phyloP scores from a whole-genome alignment of 2,113 vertebrate genomes.

The Xenopus borealis region DNA sequence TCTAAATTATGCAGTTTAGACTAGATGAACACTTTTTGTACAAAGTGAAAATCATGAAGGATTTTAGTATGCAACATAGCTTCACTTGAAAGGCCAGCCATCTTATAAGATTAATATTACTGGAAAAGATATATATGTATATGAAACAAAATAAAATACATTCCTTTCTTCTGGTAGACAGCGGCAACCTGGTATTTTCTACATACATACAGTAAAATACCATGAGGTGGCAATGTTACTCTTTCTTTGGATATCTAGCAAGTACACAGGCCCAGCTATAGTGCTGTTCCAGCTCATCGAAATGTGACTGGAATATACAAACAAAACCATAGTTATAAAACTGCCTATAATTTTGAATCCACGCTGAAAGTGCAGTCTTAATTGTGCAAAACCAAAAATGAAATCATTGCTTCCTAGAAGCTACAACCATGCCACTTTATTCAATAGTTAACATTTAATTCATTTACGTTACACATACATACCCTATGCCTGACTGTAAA shows the following conservation, averaged over 20 bases:
- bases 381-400: conserved; percentile 1
- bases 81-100: no score
- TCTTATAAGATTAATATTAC: no score
- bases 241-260: background rate
- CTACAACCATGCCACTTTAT: background rate
- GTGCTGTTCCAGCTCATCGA: background rate
- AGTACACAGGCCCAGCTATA: background rate
- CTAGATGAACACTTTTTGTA: background rate
- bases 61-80: no score
- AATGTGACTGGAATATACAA: conserved; percentile 18
- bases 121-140: no score
- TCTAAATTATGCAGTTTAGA: background rate
- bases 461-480: no score
- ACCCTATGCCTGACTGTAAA: no score
- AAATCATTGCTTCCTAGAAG: background rate
- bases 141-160: no score
- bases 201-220: background rate
- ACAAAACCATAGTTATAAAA: conserved; percentile 16
- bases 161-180: no score
- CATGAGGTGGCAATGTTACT: conserved; percentile 35
- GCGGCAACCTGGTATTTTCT: background rate
- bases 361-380: background rate
- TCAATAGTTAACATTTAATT: no score
- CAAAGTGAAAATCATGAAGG: background rate
- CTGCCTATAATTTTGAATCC: conserved; percentile 20